Conservation (phyloP, 2,888 invertebrate genomes). For the Conchocele bisecta region DNA sequence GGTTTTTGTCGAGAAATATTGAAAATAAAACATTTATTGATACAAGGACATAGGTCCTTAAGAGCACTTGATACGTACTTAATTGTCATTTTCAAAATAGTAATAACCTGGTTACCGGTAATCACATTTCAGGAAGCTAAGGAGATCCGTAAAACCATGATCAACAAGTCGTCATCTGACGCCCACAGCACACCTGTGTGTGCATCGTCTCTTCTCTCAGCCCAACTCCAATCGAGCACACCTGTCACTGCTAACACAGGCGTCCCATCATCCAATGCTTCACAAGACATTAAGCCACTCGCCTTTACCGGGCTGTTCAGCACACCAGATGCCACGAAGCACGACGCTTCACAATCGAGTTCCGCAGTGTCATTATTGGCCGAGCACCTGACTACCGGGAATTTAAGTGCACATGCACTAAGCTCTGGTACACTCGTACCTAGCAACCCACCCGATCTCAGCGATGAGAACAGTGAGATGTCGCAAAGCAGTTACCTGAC, state of each 20-base stretch:
- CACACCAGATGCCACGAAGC: too few relatives aligned
- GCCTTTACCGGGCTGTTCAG: constrained; percentile 53
- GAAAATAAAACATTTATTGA: background rate
- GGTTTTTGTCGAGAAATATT: background rate
- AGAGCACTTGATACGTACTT: too few relatives aligned
- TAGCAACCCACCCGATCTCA: constrained; percentile 36
- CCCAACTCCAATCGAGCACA: constrained; percentile 1
- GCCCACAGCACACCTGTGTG: background rate
- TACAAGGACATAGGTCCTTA: background rate
- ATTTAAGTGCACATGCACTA: background rate
- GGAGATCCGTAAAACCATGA: constrained; percentile 67
- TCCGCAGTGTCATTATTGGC: too few relatives aligned
- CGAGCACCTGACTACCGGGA: too few relatives aligned
- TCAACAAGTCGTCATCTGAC: constrained; percentile 16
- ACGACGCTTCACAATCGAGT: too few relatives aligned
- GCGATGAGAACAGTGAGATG: constrained; percentile 67
- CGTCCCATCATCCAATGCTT: background rate
- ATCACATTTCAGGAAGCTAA: constrained; percentile 75
- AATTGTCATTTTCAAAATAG: too few relatives aligned
- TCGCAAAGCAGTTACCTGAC: constrained; percentile 62
- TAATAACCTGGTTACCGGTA: too few relatives aligned
- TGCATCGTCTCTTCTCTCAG: constrained; percentile 2
- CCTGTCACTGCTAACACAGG: background rate
- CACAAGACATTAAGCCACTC: background rate
- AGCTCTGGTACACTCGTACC: background rate